Base-by-base conservation (phyloP, 2,888 invertebrate species). In the Chrysopilus asiliformis region DNA sequence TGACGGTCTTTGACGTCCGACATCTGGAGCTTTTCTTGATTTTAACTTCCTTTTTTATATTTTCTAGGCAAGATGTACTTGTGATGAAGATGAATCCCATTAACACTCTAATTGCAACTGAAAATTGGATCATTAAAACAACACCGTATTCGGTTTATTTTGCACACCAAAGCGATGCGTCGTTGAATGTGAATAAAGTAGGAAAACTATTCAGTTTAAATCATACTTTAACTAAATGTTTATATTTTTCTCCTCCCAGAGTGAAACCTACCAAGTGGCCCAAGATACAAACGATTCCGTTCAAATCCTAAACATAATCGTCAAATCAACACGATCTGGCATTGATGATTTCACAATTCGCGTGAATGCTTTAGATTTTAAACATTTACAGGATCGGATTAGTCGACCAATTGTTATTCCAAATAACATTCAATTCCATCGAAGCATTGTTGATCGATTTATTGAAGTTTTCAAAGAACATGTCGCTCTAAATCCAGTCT, bases 91-190 rank as follows among this genome's bases (percentile, higher is more conserved):
- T 78, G 16, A 82, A 75, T 49, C 70, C 77, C 1, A 70, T 81
- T 14, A 73, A 71, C 44, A 76, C 73, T 49, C 68, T 84, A 19
- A 67, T 85, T 31, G 80, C 76, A 0, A 91, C 89, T 0, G 80
- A 84, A 53, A 83, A 80, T 42, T 93, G 90, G 89, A 74, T 93
- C 16, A 71, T 93, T 32, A 86, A 87, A 63, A 74, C 85, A 1
- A 68, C 77, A 0, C 76, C 82, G 26, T 84, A 90, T 50, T 68
- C 65, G 43, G 60, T 91, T 2, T 65, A 78, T 49, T 60, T 86
- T 32, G 76, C 83, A 0, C 81, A 83, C 55, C 91, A 91, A 58
- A 70, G 66, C 47, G 86, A 90, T 57, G 77, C 85, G 14, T 67
- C 74, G 2, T 65, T 91, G 10, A 73, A 80, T 22, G 76, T 89